Percentiles rank a stretch among this genome's conserved stretches.
Evolutionary conservation across 2,888 invertebrate species (phyloP).

Genomic region (Leucophenga montana): DNA sequence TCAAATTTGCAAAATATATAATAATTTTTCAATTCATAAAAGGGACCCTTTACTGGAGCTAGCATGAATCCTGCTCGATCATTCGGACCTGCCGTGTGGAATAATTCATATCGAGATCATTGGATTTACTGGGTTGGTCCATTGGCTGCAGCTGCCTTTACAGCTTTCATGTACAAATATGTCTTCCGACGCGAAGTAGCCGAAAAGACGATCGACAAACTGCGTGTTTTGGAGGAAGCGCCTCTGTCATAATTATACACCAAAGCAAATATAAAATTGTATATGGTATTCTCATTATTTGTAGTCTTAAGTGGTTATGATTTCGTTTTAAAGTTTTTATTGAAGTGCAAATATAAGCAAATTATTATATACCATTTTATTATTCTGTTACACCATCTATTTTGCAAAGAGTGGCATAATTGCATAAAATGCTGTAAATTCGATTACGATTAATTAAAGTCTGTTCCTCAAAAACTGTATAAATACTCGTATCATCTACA

Average conservation of each 20-base stretch:
- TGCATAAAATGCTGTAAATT: background rate
- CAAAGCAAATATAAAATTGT: background rate
- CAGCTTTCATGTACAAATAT: conserved; percentile 72
- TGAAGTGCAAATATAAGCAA: no score
- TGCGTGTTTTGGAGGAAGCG: conserved; percentile 44
- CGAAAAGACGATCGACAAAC: conserved; percentile 39
- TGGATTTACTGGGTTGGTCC: conserved; percentile 85
- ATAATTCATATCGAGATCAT: conserved; percentile 78
- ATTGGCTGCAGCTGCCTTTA: conserved; percentile 68
- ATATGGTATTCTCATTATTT: no score
- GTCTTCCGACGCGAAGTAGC: conserved; percentile 57
- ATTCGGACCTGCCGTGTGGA: conserved; percentile 82
- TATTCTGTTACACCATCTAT: no score
- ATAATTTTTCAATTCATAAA: no score
- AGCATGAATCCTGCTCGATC: conserved; percentile 82
- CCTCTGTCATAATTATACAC: background rate
- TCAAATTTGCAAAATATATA: background rate
- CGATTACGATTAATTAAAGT: no score
- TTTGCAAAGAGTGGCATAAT: no score
- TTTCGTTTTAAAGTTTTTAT: no score
- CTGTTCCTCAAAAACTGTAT: no score
- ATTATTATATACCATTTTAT: no score
- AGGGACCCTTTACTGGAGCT: conserved; percentile 76
- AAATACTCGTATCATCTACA: no score
- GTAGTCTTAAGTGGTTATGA: no score